Evolutionary conservation across 2,113 vertebrate species (phyloP).

Genomic region (Pogonocichla stellata): DNA sequence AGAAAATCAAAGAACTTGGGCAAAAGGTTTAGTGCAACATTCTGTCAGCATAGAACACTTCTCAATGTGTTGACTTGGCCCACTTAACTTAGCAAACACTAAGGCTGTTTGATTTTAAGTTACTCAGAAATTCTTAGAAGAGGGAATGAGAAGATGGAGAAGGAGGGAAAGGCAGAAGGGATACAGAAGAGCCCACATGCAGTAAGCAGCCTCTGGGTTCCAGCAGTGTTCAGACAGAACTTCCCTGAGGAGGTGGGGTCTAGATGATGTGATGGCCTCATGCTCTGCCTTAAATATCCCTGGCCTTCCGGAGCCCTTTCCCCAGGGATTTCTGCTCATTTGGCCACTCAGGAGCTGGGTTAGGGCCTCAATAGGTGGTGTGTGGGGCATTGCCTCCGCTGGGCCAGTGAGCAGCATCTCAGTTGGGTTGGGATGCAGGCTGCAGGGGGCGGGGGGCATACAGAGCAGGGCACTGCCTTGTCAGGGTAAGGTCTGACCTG

Average conservation of each 20-base stretch:
- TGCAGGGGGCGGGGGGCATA: neutral
- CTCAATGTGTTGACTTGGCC: neutral
- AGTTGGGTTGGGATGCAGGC: neutral
- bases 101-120: neutral
- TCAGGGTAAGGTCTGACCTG: neutral
- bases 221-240: neutral
- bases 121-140: neutral
- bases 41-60: neutral
- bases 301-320: neutral
- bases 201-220: neutral
- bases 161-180: no score
- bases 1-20: neutral
- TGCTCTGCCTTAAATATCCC: neutral
- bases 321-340: neutral
- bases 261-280: fast-evolving
- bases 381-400: neutral
- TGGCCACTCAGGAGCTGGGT: neutral
- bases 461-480: neutral
- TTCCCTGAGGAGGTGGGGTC: neutral
- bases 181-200: neutral
- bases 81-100: neutral
- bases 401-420: neutral
- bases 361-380: neutral
- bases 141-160: neutral
- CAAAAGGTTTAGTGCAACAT: neutral